Percentiles rank a stretch among this genome's conserved stretches.
Evolutionary conservation across 1,140 invertebrate genomes (phyloP).

Genomic region (Drosophila gunungcola): DNA sequence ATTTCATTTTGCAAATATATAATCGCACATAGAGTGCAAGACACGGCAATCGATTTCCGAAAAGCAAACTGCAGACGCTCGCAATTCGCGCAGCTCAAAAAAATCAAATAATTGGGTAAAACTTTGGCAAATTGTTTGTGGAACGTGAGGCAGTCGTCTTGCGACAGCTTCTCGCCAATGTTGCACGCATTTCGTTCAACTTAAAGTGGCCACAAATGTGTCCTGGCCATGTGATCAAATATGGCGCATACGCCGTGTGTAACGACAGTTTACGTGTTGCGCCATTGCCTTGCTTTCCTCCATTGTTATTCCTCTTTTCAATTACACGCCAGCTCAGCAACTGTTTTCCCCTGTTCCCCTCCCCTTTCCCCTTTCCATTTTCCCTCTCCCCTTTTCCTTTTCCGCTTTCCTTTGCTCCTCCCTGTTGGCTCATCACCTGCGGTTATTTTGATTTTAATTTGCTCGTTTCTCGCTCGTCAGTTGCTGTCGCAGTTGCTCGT

Average conservation of each 20-base stretch:
- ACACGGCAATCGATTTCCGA: conserved; percentile 39
- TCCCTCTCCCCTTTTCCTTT: conserved; percentile 6
- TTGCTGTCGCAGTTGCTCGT: conserved; percentile 30
- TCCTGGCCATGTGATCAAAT: conserved; percentile 30
- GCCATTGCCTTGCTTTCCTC: conserved; percentile 11
- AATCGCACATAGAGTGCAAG: conserved; percentile 68
- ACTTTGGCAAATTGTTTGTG: conserved; percentile 63
- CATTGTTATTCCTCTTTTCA: conserved; percentile 72
- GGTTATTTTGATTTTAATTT: conserved; percentile 78
- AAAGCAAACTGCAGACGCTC: conserved; percentile 9
- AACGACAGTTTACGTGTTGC: conserved; percentile 28
- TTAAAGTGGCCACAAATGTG: conserved; percentile 46
- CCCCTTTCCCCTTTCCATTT: conserved; percentile 17
- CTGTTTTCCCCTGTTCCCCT: conserved; percentile 15
- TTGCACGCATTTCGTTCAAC: conserved; percentile 27
- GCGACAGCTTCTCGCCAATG: conserved; percentile 15
- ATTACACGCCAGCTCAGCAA: conserved; percentile 62
- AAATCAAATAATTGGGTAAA: conserved; percentile 32
- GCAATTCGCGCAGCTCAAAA: background rate
- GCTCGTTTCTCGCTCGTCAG: conserved; percentile 64
- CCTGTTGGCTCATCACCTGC: conserved; percentile 43
- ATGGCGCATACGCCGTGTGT: conserved; percentile 47
- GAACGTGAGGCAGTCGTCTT: conserved; percentile 47
- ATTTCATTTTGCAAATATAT: conserved; percentile 78
- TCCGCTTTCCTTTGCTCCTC: background rate